Evolutionary conservation across 2,888 invertebrate species (phyloP), one percentile per base, ranked within the genome.

Genomic region (Nephrotoma appendiculata): DNA sequence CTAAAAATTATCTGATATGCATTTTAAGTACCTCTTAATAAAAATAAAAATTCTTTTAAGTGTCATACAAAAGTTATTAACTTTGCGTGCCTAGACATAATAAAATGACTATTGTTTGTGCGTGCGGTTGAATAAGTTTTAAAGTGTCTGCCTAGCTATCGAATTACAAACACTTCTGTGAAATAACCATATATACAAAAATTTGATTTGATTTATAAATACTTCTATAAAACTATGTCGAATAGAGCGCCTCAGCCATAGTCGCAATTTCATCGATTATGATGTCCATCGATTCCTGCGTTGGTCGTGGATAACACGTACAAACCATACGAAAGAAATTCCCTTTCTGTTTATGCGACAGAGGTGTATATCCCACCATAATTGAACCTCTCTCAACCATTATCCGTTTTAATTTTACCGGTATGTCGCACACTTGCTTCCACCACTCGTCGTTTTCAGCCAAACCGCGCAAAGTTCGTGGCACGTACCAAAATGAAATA

Each of bases 401-500:
- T 3, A 86, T 57, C 87, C 83, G 7, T 41, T 83, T 48, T 86
- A 45, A 41, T 86, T 87, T 88, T 86, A 86, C 12, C 86, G 84
- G 86, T 89, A 92, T 91, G 87, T 89, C 90, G 88, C 92, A 92
- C 19, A 94, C 87, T 87, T 92, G 91, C 0, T 90, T 88, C 91
- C 92, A 93, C 94, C 94, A 94, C 3, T 91, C 91, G 0, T 90
- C 89, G 45, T 90, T 92, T 89, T 93, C 93, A 44, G 88, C 87
- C 9, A 88, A 87, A 31, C 87, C 89, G 41, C 91, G 88, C 88
- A 94, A 92, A n/a, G 91, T 91, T 57, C 89, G 91, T 0, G 95
- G 94, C 87, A 97, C 94, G 90, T 95, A 98, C 98, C 98, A 98
- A 91, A 98, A 98, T 90, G 97, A 98, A 0, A 98, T 94, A 90